Evolutionary conservation across 2,113 vertebrate species (phyloP).

Genomic region (Plecturocebus donacophilus): DNA sequence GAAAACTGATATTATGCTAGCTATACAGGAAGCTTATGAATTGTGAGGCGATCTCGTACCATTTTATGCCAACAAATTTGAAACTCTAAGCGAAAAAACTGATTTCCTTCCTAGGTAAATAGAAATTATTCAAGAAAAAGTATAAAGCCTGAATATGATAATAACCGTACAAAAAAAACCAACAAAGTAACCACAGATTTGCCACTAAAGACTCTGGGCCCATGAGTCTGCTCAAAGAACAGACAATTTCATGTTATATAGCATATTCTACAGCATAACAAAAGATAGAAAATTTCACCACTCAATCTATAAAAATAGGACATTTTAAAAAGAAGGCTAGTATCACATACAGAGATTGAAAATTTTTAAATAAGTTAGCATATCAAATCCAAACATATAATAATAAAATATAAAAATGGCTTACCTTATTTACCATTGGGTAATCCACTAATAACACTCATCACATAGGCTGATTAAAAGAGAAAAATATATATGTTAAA

Average conservation of each 20-base stretch:
- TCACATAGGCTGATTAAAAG: not conserved
- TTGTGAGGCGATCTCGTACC: not conserved
- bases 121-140: not conserved
- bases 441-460: not conserved
- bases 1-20: not conserved
- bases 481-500: not conserved
- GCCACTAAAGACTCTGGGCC: not conserved
- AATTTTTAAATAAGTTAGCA: not conserved
- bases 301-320: not conserved
- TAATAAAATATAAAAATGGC: not conserved
- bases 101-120: not conserved
- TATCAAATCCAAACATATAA: not conserved
- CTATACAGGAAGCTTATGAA: not conserved
- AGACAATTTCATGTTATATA: not conserved
- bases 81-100: not conserved
- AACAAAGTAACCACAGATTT: not conserved
- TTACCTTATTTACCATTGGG: not conserved
- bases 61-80: not conserved
- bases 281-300: not conserved
- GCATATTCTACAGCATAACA: not conserved
- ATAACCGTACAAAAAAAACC: not conserved
- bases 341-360: not conserved
- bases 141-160: not conserved
- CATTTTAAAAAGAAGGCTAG: not conserved
- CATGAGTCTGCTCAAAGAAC: not conserved